A percentile compares a stretch with the other conserved stretches of the same genome.
Evolutionary conservation across 2,113 vertebrate genomes (phyloP).

Genomic region (Melanocharis versteri): DNA sequence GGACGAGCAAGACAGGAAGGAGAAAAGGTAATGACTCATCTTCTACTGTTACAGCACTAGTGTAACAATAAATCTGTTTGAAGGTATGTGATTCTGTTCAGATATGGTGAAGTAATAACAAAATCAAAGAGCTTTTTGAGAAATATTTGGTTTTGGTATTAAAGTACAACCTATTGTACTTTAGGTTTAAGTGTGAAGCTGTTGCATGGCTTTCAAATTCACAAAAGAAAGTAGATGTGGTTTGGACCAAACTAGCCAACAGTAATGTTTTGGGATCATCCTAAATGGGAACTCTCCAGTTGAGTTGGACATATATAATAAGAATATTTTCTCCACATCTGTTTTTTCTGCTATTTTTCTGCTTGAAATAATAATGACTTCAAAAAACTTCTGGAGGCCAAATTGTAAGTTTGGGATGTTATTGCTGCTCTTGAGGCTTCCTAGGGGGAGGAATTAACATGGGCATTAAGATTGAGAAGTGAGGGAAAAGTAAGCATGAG

Average conservation of each 20-base stretch:
- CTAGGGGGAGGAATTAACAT: neutral
- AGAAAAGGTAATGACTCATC: neutral
- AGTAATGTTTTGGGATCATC: neutral
- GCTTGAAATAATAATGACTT: neutral
- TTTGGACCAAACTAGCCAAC: neutral
- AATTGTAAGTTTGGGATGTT: neutral
- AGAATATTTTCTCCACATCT: neutral
- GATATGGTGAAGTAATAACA: neutral
- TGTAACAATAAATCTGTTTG: neutral
- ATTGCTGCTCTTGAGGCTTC: neutral
- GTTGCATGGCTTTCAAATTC: neutral
- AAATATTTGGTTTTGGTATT: neutral
- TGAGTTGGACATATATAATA: neutral
- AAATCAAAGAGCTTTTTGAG: neutral
- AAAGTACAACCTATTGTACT: neutral
- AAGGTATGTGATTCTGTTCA: neutral
- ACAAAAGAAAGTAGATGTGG: neutral
- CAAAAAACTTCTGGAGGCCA: neutral
- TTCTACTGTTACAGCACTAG: neutral
- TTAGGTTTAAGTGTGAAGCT: neutral
- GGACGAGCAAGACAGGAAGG: neutral
- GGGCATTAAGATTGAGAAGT: neutral
- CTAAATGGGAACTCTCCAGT: neutral
- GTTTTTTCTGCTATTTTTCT: neutral
- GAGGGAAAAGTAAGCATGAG: neutral